phyloP scores from a whole-genome alignment of 2,797 vertebrate genomes.

The Periophthalmus magnuspinnatus region DNA sequence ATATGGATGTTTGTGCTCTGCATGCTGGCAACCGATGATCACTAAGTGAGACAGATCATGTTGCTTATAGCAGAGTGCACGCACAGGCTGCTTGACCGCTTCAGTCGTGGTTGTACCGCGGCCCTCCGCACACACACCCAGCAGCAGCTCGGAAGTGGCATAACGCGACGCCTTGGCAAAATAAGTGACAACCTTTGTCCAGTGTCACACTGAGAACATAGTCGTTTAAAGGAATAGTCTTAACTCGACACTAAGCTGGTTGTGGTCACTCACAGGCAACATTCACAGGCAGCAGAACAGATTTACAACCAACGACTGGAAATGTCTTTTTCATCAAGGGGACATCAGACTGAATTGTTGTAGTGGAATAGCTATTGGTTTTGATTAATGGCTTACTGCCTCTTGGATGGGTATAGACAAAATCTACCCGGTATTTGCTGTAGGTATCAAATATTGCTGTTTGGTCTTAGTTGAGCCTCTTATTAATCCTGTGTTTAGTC shows the following conservation, averaged over 20 bases:
- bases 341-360: background rate
- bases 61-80: conserved; percentile 51
- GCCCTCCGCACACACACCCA: conserved; percentile 33
- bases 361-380: background rate
- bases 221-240: conserved; percentile 60
- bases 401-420: background rate
- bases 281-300: background rate
- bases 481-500: conserved; percentile 1
- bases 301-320: background rate
- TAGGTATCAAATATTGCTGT: background rate
- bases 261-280: conserved; percentile 15
- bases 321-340: background rate
- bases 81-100: conserved; percentile 54
- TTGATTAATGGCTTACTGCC: background rate
- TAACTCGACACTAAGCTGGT: conserved; percentile 9
- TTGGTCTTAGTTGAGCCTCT: conserved; percentile 2
- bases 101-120: conserved; percentile 31
- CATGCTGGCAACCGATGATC: conserved; percentile 51
- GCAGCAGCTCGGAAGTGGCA: conserved; percentile 69
- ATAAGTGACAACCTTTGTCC: conserved; percentile 63
- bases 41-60: conserved; percentile 58
- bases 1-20: conserved; percentile 54
- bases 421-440: background rate
- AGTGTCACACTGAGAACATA: conserved; percentile 49
- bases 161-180: conserved; percentile 57